Percentiles rank a stretch among this genome's conserved stretches.
Conservation (phyloP, 2,888 invertebrate species). For the Anoplius nigerrimus region DNA sequence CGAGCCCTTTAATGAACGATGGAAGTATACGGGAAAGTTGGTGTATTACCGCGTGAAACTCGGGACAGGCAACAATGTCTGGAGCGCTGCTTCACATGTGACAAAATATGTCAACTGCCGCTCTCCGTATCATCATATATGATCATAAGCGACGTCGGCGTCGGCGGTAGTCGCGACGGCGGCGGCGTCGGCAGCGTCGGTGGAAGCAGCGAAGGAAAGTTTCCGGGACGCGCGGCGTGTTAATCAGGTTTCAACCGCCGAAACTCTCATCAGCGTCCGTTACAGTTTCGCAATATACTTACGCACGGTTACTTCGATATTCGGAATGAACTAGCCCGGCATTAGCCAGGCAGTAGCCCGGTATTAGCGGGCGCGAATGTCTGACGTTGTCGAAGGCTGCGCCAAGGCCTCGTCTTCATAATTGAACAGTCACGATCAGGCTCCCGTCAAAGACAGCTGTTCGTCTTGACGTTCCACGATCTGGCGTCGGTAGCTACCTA, state of each 20-base stretch:
- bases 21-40: conserved; percentile 31
- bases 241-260: not conserved
- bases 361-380: not conserved
- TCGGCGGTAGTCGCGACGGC: too few species aligned
- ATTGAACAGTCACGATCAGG: too few species aligned
- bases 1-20: conserved; percentile 25
- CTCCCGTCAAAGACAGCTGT: too few species aligned
- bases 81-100: conserved; percentile 26
- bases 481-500: not conserved
- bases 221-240: not conserved
- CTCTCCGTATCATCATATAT: conserved; percentile 11
- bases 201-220: not conserved
- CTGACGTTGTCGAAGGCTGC: not conserved
- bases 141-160: conserved; percentile 23
- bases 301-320: too few species aligned
- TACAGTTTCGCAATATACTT: too few species aligned
- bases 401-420: too few species aligned
- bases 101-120: conserved; percentile 16
- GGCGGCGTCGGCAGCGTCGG: too few species aligned
- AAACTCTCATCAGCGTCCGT: too few species aligned
- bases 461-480: not conserved
- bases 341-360: not conserved
- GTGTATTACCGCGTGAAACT: conserved; percentile 45
- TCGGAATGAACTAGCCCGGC: not conserved
- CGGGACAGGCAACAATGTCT: conserved; percentile 27